These are phyloP conservation scores for Virgularia gustaviana DNA, from an alignment of 92 coral and sea anemone species.

Conservation along the genomic window DNA sequence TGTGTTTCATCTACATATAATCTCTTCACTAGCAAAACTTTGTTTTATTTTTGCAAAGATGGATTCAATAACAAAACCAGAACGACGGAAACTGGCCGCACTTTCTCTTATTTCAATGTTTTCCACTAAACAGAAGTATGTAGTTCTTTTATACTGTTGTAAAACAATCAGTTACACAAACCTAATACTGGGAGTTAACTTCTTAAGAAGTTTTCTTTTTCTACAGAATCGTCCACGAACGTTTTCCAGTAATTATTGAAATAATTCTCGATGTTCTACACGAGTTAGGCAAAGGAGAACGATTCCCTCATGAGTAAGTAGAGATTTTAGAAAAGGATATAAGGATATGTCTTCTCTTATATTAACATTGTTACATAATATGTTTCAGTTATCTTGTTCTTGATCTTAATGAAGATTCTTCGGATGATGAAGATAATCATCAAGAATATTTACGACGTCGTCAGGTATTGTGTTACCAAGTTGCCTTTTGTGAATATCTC, in stretches of 20 bases:
- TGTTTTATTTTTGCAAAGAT: slow-evolving; percentile 42
- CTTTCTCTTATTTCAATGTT: slow-evolving; percentile 68
- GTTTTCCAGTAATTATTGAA: slow-evolving; percentile 80
- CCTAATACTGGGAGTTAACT: neutral
- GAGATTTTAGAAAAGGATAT: too few relatives aligned
- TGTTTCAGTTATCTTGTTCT: slow-evolving; percentile 67
- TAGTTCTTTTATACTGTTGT: neutral
- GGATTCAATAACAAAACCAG: slow-evolving; percentile 81
- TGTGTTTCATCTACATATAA: neutral
- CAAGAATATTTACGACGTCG: slow-evolving; percentile 45
- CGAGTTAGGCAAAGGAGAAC: slow-evolving; percentile 75
- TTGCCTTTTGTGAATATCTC: neutral
- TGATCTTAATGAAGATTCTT: slow-evolving; percentile 48
- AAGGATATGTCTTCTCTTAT: neutral
- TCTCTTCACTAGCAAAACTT: neutral
- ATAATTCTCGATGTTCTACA: slow-evolving; percentile 84
- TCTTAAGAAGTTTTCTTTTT: neutral
- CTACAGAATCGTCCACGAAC: slow-evolving; percentile 58
- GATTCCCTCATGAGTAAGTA: slow-evolving; percentile 82
- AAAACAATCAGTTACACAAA: neutral
- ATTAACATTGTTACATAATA: neutral
- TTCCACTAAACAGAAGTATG: slow-evolving; percentile 69
- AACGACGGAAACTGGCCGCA: slow-evolving; percentile 74
- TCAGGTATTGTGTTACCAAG: slow-evolving; percentile 33
- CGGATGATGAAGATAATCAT: slow-evolving; percentile 51